Evolutionary conservation across 2,888 invertebrate genomes (phyloP).

Genomic region (Drosophila mayaguana): DNA sequence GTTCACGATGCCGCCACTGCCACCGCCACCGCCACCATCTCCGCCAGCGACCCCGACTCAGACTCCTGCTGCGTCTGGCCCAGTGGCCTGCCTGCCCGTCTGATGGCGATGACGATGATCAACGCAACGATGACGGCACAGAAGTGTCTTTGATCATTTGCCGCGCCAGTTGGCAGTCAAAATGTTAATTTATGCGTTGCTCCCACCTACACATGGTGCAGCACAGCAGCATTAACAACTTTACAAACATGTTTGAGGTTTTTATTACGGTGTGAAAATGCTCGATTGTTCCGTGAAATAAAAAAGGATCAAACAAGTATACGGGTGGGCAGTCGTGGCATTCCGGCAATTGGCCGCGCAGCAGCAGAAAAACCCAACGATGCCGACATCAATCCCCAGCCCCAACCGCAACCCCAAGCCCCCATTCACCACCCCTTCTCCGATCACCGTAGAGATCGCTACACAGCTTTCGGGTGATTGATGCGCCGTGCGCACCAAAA

Average conservation of each 20-base stretch:
- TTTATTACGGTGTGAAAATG: slow-evolving; percentile 80
- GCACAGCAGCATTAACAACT: slow-evolving; percentile 72
- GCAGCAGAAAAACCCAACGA: slow-evolving; percentile 3
- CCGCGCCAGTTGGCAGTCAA: slow-evolving; percentile 82
- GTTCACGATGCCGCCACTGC: slow-evolving; percentile 62
- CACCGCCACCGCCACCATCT: background rate
- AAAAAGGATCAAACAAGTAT: slow-evolving; percentile 78
- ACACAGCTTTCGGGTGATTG: slow-evolving; percentile 68
- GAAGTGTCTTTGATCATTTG: slow-evolving; percentile 78
- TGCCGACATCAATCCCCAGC: slow-evolving; percentile 15
- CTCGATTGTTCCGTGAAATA: slow-evolving; percentile 62
- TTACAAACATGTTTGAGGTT: slow-evolving; percentile 82
- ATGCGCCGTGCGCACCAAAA: slow-evolving; percentile 63
- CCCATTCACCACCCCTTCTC: background rate
- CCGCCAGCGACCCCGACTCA: slow-evolving; percentile 1
- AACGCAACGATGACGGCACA: slow-evolving; percentile 79
- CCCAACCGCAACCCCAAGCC: background rate
- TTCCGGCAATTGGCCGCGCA: slow-evolving; percentile 12
- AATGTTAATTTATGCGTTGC: slow-evolving; percentile 81
- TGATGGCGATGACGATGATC: slow-evolving; percentile 61
- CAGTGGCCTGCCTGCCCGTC: slow-evolving; percentile 16
- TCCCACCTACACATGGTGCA: slow-evolving; percentile 59
- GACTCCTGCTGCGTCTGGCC: slow-evolving; percentile 12
- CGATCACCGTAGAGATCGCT: slow-evolving; percentile 7
- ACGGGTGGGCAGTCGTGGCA: slow-evolving; percentile 67